Evolutionary conservation across 1,140 invertebrate genomes (phyloP).

Genomic region (Apocrypta bakeri): DNA sequence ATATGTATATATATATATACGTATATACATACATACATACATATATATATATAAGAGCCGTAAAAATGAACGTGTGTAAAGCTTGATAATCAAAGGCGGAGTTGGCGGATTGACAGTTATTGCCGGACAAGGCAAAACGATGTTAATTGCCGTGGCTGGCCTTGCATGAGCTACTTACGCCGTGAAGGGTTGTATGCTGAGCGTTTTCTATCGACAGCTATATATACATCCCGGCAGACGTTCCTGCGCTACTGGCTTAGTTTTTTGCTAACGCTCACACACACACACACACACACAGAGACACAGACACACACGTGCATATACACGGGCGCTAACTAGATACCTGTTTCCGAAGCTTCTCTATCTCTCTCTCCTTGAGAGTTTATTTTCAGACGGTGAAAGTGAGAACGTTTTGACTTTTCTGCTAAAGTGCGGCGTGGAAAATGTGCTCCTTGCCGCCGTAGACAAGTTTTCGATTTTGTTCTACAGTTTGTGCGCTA

Average conservation of each 20-base stretch:
- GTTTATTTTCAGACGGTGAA: background rate
- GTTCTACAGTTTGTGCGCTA: too few relatives aligned
- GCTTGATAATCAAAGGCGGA: constrained; percentile 9
- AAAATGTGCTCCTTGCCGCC: too few relatives aligned
- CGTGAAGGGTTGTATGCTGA: background rate
- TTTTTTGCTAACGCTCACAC: constrained; percentile 14
- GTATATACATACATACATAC: too few relatives aligned
- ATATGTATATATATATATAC: too few relatives aligned
- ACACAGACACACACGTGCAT: background rate
- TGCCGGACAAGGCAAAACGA: background rate
- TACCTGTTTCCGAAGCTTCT: background rate
- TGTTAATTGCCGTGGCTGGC: constrained; percentile 28
- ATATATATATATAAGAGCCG: background rate
- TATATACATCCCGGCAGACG: constrained; percentile 26
- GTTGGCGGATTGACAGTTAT: constrained; percentile 39
- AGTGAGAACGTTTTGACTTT: background rate
- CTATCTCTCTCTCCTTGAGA: background rate
- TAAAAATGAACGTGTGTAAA: background rate
- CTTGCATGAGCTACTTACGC: background rate
- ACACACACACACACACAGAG: background rate
- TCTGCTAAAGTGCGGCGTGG: too few relatives aligned
- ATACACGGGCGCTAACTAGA: background rate
- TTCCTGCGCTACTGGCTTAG: constrained; percentile 2
- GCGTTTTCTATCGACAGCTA: background rate
- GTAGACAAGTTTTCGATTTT: too few relatives aligned